A percentile compares a stretch with the other conserved stretches of the same genome.
Evolutionary conservation across 2,888 invertebrate species (phyloP).

Genomic region (Entomobrya proxima): DNA sequence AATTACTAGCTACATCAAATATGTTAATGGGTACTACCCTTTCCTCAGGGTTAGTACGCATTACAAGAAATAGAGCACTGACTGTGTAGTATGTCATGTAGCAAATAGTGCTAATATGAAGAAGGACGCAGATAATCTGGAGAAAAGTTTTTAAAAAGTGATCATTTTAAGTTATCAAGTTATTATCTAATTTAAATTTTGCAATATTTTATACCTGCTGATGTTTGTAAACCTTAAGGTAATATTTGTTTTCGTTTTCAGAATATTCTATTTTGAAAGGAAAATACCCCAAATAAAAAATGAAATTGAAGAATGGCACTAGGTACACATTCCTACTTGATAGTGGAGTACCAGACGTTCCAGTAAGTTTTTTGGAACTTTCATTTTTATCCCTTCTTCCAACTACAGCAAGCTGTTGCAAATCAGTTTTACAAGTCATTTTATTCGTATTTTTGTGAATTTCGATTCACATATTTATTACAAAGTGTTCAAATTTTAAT

Average conservation of each 20-base stretch:
- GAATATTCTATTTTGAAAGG: constrained; percentile 1
- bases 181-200: not conserved
- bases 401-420: no score
- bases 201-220: not conserved
- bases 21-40: no score
- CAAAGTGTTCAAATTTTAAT: no score
- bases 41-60: not conserved
- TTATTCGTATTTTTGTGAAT: no score
- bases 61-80: not conserved
- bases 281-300: not conserved
- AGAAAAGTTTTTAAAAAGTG: not conserved
- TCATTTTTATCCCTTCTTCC: no score
- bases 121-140: not conserved
- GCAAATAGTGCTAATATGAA: not conserved
- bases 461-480: no score
- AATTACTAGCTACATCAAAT: not conserved
- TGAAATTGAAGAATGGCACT: constrained; percentile 27
- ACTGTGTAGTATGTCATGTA: not conserved
- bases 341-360: no score
- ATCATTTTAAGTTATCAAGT: not conserved
- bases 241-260: not conserved
- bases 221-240: not conserved
- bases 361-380: no score
- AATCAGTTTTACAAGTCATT: no score
- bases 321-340: not conserved